phyloP scores from a whole-genome alignment of 2,113 vertebrate genomes.

The Macheiramphus alcinus region DNA sequence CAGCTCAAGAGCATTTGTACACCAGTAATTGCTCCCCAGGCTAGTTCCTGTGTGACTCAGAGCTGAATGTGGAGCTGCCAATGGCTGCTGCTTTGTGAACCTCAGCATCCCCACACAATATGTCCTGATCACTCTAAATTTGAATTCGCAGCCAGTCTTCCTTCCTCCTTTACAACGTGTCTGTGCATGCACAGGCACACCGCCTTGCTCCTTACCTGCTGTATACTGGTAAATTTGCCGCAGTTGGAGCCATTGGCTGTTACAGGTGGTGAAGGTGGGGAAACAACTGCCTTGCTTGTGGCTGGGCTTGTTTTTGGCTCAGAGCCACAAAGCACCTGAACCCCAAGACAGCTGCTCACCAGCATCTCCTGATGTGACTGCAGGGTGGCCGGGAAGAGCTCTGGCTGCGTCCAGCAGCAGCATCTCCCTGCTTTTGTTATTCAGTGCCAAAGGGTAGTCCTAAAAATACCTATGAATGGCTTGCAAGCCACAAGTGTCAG shows the following conservation, averaged over 20 bases:
- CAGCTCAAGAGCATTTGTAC: background rate
- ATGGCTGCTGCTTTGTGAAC: background rate
- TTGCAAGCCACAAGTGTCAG: background rate
- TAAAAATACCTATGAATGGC: background rate
- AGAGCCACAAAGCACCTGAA: background rate
- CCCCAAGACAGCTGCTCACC: background rate
- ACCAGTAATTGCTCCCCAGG: background rate
- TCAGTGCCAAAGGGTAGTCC: background rate
- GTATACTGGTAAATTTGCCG: background rate
- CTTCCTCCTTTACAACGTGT: background rate
- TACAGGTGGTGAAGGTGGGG: background rate
- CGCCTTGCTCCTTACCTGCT: background rate
- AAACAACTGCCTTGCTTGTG: background rate
- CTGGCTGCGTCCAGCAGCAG: background rate
- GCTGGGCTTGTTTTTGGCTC: background rate
- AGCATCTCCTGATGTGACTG: background rate
- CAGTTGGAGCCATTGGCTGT: background rate
- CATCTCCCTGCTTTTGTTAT: background rate
- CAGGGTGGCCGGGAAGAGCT: rapidly evolving
- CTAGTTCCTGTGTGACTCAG: constrained; percentile 15
- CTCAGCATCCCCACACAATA: background rate
- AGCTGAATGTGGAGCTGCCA: background rate
- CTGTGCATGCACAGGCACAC: background rate
- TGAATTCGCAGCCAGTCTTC: background rate
- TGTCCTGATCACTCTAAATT: background rate